phyloP scores from a whole-genome alignment of 2,797 vertebrate species.

The Mionectes olivaceus region DNA sequence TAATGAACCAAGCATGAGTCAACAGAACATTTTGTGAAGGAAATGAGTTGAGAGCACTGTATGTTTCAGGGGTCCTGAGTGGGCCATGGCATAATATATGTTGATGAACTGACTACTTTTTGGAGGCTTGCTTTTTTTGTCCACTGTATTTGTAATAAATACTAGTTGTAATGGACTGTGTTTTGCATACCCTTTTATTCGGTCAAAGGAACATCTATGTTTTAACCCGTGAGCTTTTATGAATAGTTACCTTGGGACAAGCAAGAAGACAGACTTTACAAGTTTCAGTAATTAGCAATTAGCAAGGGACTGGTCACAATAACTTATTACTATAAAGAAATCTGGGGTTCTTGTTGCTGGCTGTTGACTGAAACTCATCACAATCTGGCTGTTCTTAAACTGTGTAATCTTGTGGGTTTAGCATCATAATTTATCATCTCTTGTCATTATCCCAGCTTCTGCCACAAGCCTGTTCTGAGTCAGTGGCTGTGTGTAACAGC shows the following conservation, averaged over 20 bases:
- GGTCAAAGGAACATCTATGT: not conserved
- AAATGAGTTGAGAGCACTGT: not conserved
- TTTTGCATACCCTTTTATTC: not conserved
- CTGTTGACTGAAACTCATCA: not conserved
- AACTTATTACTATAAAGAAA: not conserved
- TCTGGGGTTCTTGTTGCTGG: not conserved
- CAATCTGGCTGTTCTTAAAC: not conserved
- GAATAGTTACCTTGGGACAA: not conserved
- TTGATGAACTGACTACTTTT: slow-evolving; percentile 20
- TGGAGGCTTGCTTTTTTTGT: slow-evolving; percentile 4
- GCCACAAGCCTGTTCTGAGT: not conserved
- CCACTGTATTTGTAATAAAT: slow-evolving; percentile 68
- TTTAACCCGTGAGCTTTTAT: not conserved
- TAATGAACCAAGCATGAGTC: not conserved
- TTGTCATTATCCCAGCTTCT: not conserved
- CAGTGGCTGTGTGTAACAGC: not conserved
- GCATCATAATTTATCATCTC: not conserved
- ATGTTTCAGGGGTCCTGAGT: not conserved
- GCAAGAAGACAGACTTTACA: not conserved
- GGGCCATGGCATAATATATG: not conserved
- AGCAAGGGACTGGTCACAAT: not conserved
- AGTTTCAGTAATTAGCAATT: not conserved
- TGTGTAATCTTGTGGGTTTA: not conserved
- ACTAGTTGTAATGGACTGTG: not conserved
- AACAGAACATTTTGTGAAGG: not conserved